Evolutionary conservation across 2,797 vertebrate species (phyloP), one percentile per base, ranked within the genome.

Genomic region (Pogonophryne albipinna): DNA sequence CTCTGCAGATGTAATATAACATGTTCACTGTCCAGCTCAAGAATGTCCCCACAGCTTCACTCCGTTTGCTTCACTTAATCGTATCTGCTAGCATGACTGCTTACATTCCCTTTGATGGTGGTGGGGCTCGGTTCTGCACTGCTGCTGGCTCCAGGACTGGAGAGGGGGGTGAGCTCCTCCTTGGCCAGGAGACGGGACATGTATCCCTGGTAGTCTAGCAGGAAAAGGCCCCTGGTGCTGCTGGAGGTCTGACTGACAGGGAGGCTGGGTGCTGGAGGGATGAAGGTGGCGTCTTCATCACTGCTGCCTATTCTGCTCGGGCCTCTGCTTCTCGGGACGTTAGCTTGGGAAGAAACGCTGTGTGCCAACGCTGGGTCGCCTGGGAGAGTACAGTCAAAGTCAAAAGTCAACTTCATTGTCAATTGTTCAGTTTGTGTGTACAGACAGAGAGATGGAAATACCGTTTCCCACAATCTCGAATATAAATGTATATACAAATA

Each of bases 171-270:
- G 50, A 47, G 12, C 38, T 85, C 84, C 0, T 79, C 92, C 0
- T 76, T 55, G 1, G 84, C 89, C 76, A 96, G 85, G 0, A 97
- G 93, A 13, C 63, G 90, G 27, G 95, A 86, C 95, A 98, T 97
- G 93, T 97, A 98, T 27, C 80, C 78, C 49, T 78, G 76, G 79
- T 97, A 97, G 85, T 97, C 96, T 27, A 95, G 89, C 56, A 92
- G 81, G n/a, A 94, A 85, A 64, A 88, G 92, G 73, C 92, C 91
- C 51, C 61, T 93, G 56, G 86, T 13, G 13, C 76, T 82, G 13
- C 84, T 87, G 0, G 65, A 64, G 44, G 63, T 44, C 57, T 75
- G 87, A 66, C 1, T 92, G 92, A 63, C 57, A 74, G n/a, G 1
- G 70, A 78, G 3, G 46, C 64, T 86, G 1, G 76, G 44, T 34